phyloP scores from a whole-genome alignment of 2,888 invertebrate genomes.

The Beris chalybata region DNA sequence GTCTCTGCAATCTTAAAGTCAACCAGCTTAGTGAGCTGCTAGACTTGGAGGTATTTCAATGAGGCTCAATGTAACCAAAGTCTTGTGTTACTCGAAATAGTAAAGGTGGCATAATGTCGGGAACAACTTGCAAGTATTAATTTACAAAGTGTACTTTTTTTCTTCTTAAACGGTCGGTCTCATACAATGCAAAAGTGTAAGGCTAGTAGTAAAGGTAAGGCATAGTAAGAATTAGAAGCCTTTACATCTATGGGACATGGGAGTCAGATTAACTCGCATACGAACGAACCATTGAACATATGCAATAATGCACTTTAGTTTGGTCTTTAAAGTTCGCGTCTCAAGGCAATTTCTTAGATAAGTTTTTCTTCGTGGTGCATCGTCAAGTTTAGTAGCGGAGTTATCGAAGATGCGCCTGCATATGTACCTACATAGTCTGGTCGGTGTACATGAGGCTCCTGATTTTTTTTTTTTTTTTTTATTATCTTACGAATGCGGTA shows the following conservation, averaged over 20 bases:
- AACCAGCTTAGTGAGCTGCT: no score
- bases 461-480: slow-evolving; percentile 19
- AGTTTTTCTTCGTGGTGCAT: slow-evolving; percentile 16
- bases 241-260: slow-evolving; percentile 1
- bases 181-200: no score
- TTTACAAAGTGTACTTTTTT: not conserved
- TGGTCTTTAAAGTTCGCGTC: slow-evolving; percentile 36
- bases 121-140: slow-evolving; percentile 8
- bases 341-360: slow-evolving; percentile 33
- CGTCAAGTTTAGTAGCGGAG: not conserved
- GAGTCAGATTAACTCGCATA: slow-evolving; percentile 18
- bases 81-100: no score
- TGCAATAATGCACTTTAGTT: slow-evolving; percentile 32
- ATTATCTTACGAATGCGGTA: not conserved
- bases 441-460: slow-evolving; percentile 17
- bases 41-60: no score
- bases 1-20: no score
- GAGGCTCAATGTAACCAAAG: no score
- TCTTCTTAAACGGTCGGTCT: no score
- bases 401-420: slow-evolving; percentile 13
- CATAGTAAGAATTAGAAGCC: no score
- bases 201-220: no score
- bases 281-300: not conserved
- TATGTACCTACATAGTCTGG: not conserved
- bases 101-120: no score